Conservation (phyloP, 2,797 vertebrate genomes). For the Melanotaenia boesemani region DNA sequence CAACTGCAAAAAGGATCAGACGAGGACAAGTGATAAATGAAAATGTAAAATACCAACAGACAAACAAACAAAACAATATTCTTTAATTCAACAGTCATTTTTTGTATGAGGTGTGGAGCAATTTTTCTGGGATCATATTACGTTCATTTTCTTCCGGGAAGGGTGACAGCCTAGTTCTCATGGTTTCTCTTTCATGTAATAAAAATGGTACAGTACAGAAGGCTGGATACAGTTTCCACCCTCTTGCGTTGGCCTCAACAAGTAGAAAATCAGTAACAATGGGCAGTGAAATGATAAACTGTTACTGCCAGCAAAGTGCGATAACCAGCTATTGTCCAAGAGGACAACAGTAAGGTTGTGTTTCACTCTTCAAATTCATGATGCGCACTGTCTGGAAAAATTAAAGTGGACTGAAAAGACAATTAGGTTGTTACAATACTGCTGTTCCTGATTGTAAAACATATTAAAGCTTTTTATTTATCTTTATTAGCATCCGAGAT, state of each 20-base stretch:
- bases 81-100: not conserved
- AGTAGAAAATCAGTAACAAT: slow-evolving; percentile 63
- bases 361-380: slow-evolving; percentile 49
- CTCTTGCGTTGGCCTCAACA: slow-evolving; percentile 41
- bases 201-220: slow-evolving; percentile 48
- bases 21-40: not conserved
- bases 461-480: not conserved
- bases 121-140: slow-evolving; percentile 67
- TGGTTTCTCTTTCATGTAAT: slow-evolving; percentile 77
- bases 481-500: not conserved
- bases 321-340: slow-evolving; percentile 67
- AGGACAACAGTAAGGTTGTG: slow-evolving; percentile 41
- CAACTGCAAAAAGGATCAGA: slow-evolving; percentile 77
- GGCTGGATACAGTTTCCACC: slow-evolving; percentile 72
- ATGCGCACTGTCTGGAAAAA: slow-evolving; percentile 25
- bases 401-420: slow-evolving; percentile 26
- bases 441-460: not conserved
- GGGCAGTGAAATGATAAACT: slow-evolving; percentile 63
- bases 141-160: slow-evolving; percentile 59
- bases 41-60: not conserved
- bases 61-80: not conserved
- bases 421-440: not conserved
- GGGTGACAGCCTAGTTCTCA: slow-evolving; percentile 82
- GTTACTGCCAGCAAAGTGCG: slow-evolving; percentile 53
- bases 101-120: slow-evolving; percentile 44